phyloP scores from a whole-genome alignment of 2,888 invertebrate species.

The Gonocerus acuteangulatus region DNA sequence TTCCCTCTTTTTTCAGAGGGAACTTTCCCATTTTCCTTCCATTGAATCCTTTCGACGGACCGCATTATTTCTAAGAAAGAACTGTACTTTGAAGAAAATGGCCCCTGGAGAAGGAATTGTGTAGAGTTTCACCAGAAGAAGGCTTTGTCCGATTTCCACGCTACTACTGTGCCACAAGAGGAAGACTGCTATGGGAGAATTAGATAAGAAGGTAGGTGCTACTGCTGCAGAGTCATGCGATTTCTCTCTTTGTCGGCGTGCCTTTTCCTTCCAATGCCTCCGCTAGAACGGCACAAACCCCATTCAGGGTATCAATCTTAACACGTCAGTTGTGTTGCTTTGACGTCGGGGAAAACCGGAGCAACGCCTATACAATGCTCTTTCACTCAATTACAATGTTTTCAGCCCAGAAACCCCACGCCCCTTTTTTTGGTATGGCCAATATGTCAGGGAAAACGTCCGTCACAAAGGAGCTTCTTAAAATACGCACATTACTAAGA shows the following conservation, averaged over 20 bases:
- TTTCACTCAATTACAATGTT: no score
- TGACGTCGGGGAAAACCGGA: no score
- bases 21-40: no score
- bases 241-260: slow-evolving; percentile 18
- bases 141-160: slow-evolving; percentile 12
- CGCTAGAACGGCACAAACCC: slow-evolving; percentile 11
- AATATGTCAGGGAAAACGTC: no score
- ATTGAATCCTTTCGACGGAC: no score
- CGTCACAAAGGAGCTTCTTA: no score
- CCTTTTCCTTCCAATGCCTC: not conserved
- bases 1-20: no score
- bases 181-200: slow-evolving; percentile 19
- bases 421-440: no score
- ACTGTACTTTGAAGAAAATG: slow-evolving; percentile 7
- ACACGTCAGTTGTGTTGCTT: no score
- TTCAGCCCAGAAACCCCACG: no score
- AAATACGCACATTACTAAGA: no score
- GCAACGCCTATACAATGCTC: no score
- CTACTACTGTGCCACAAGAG: not conserved
- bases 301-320: not conserved
- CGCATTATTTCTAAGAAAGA: slow-evolving; percentile 18
- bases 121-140: slow-evolving; percentile 2
- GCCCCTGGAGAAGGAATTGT: slow-evolving; percentile 1
- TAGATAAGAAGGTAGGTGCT: slow-evolving; percentile 6
- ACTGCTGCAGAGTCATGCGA: slow-evolving; percentile 10